Conservation (phyloP, 2,113 vertebrate species). For the Percina caprodes region DNA sequence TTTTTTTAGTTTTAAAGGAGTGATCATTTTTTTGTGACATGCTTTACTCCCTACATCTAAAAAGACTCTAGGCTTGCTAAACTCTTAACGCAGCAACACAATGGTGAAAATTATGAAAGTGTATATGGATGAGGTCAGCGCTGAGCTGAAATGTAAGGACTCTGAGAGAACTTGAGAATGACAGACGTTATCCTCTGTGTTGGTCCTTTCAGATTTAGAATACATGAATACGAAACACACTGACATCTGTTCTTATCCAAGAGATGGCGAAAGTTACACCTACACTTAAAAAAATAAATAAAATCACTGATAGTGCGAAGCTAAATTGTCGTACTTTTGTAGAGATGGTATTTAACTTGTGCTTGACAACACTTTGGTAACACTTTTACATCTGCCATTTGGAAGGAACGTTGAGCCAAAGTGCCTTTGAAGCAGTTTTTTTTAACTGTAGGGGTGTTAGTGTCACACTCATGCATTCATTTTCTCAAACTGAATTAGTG, state of each 20-base stretch:
- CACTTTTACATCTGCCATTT: conserved; percentile 46
- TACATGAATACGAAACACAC: too few species aligned
- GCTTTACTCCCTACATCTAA: too few species aligned
- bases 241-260: conserved; percentile 26
- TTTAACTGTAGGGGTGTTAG: conserved; percentile 27
- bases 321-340: conserved; percentile 33
- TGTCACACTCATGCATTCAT: conserved; percentile 45
- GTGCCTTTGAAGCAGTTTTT: conserved; percentile 22
- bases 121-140: conserved; percentile 62
- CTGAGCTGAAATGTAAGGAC: conserved; percentile 4
- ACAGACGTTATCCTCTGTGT: not conserved
- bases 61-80: too few species aligned
- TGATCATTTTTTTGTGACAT: too few species aligned
- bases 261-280: conserved; percentile 42
- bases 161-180: not conserved
- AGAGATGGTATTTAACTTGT: conserved; percentile 37
- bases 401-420: conserved; percentile 23
- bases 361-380: conserved; percentile 30
- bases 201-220: too few species aligned
- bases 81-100: too few species aligned
- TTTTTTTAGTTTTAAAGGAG: too few species aligned
- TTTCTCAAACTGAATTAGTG: conserved; percentile 18
- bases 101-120: not conserved
- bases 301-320: conserved; percentile 31
- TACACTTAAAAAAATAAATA: conserved; percentile 39